Percentiles rank a stretch among this genome's conserved stretches.
Evolutionary conservation across 2,888 invertebrate species (phyloP).

Genomic region (Clitarchus hookeri): DNA sequence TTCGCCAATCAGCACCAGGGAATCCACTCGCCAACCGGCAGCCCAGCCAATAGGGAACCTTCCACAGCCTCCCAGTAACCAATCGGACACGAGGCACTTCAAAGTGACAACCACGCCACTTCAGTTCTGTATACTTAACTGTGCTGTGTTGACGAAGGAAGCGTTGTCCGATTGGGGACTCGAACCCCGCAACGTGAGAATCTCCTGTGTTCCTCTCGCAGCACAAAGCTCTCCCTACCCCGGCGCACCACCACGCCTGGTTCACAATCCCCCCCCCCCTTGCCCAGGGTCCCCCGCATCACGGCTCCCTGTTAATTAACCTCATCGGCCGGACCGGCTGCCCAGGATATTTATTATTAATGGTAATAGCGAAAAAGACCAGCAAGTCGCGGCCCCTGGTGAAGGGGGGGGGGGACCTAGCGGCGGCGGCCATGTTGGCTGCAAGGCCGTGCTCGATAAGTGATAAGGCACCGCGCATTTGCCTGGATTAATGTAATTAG

Average conservation of each 20-base stretch:
- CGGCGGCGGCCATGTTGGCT: not conserved
- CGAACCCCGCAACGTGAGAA: not conserved
- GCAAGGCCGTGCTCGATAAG: constrained; percentile 11
- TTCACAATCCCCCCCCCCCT: not conserved
- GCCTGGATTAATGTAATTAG: constrained; percentile 25
- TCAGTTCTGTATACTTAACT: too few species aligned
- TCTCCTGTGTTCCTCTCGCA: not conserved
- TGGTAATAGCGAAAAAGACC: constrained; percentile 23
- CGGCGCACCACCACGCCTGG: not conserved
- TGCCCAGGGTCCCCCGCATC: not conserved
- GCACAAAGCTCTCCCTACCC: not conserved
- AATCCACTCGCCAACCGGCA: too few species aligned
- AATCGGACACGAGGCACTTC: too few species aligned
- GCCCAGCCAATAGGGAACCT: too few species aligned
- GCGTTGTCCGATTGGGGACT: not conserved
- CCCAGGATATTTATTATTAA: constrained; percentile 25
- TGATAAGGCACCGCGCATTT: constrained; percentile 24
- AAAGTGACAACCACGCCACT: too few species aligned
- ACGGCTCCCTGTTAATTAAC: constrained; percentile 20
- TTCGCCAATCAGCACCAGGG: too few species aligned
- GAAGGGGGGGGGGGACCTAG: not conserved
- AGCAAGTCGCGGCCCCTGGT: not conserved
- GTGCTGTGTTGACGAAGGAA: too few species aligned
- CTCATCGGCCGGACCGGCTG: constrained; percentile 1
- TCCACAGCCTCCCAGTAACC: too few species aligned